Conservation (phyloP, 2,888 invertebrate genomes). For the Pyrrhia umbra region DNA sequence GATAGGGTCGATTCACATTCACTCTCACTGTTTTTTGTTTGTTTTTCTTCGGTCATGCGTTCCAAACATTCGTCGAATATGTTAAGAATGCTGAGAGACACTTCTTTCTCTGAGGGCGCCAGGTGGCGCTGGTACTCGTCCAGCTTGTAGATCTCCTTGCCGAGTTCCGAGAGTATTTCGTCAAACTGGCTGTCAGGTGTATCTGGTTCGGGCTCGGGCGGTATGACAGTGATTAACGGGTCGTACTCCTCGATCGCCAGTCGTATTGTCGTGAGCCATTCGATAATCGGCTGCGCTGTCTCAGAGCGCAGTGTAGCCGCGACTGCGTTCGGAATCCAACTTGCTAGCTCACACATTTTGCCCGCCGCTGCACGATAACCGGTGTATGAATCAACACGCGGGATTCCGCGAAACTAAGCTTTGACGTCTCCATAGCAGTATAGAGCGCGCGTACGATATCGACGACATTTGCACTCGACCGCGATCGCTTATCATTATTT, state of each 20-base stretch:
- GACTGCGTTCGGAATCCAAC: conserved; percentile 88
- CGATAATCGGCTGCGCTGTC: conserved; percentile 81
- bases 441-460: conserved; percentile 68
- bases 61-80: conserved; percentile 87
- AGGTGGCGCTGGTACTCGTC: conserved; percentile 85
- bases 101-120: conserved; percentile 74
- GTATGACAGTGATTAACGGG: conserved; percentile 75
- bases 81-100: conserved; percentile 85
- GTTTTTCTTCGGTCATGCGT: conserved; percentile 74
- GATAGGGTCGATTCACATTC: conserved; percentile 79
- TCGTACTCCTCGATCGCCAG: conserved; percentile 86
- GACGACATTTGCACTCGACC: conserved; percentile 87
- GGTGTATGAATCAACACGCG: conserved; percentile 87
- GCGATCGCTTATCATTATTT: conserved; percentile 85
- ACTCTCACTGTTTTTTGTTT: conserved; percentile 71
- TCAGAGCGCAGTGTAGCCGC: conserved; percentile 83
- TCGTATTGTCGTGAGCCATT: conserved; percentile 83
- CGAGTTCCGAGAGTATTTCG: conserved; percentile 86
- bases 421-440: conserved; percentile 72
- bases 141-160: conserved; percentile 86
- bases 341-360: conserved; percentile 85
- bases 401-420: conserved; percentile 84
- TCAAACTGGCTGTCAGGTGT: conserved; percentile 82
- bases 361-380: conserved; percentile 83
- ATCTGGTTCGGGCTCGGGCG: conserved; percentile 69